phyloP scores from a whole-genome alignment of 1,140 invertebrate genomes.

The Apis laboriosa region DNA sequence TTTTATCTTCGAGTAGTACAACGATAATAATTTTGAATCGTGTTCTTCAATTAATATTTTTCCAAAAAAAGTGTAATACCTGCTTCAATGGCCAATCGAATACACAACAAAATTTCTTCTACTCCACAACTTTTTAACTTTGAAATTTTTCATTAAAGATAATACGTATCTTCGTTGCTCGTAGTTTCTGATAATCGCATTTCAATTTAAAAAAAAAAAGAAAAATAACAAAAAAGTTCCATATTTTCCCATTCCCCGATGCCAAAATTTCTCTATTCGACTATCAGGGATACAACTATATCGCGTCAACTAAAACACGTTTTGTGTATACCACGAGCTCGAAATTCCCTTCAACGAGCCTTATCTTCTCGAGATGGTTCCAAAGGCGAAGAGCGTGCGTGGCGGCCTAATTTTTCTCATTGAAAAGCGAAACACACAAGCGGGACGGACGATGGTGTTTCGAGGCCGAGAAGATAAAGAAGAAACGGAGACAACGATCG shows the following conservation, averaged over 20 bases:
- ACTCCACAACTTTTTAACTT: neutral
- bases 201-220: no score
- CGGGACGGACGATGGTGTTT: neutral
- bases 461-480: constrained; percentile 29
- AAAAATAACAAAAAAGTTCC: no score
- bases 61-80: no score
- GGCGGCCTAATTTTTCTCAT: neutral
- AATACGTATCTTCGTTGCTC: neutral
- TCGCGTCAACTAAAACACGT: no score
- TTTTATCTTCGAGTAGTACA: no score
- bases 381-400: neutral
- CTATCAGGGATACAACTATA: no score
- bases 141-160: no score
- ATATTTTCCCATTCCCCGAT: no score
- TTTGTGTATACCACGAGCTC: neutral
- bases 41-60: no score
- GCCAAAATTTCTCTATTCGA: no score
- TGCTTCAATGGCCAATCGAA: no score
- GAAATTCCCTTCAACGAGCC: neutral
- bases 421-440: neutral
- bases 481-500: neutral
- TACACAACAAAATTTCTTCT: neutral
- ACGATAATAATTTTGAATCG: no score
- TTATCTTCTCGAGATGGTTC: neutral
- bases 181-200: neutral